phyloP scores from a whole-genome alignment of 2,797 vertebrate species.

The Sebastes iracundus region DNA sequence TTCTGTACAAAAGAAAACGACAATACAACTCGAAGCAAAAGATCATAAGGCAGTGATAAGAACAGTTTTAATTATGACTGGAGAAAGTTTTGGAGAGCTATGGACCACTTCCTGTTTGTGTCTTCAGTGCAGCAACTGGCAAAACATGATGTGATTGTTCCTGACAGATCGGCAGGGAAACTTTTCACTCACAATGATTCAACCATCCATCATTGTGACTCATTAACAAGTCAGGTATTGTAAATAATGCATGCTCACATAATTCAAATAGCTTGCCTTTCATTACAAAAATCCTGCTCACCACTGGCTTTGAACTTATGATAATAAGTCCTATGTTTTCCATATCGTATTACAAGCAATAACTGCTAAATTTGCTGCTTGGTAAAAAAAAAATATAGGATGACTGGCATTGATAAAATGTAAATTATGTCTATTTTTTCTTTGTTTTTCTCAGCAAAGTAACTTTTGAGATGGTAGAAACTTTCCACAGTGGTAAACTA shows the following conservation, averaged over 20 bases:
- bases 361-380: neutral
- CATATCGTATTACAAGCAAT: neutral
- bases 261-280: neutral
- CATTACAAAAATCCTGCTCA: constrained; percentile 9
- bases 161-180: neutral
- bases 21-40: neutral
- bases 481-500: neutral
- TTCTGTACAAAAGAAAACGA: neutral
- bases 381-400: neutral
- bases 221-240: constrained; percentile 7
- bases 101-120: neutral
- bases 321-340: constrained; percentile 10
- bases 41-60: neutral
- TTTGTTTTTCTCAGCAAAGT: neutral
- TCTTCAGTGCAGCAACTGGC: neutral
- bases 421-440: neutral
- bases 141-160: neutral
- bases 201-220: neutral
- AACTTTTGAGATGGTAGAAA: neutral
- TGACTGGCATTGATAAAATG: neutral
- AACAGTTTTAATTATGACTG: constrained; percentile 6
- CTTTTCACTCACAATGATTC: constrained; percentile 14
- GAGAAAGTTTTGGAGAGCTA: neutral
- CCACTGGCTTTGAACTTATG: constrained; percentile 21
- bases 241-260: neutral